Base-by-base conservation (phyloP, 1,140 invertebrate genomes). In the Dolichoris vasculosae region DNA sequence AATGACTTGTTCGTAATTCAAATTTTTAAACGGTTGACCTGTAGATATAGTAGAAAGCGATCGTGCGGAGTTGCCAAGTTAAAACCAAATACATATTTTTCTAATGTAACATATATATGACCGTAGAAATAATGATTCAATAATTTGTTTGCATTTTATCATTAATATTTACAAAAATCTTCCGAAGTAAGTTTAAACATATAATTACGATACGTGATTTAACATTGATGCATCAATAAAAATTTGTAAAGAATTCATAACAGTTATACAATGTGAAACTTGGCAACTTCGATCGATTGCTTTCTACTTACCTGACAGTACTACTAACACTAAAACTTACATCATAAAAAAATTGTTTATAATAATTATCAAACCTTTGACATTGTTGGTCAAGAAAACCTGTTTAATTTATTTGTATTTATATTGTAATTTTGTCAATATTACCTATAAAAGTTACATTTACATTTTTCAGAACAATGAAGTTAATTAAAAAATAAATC, bases 381-480 rank as follows among this genome's bases (percentile, higher is more conserved):
- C 69, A 73, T 43, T 23, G 69, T 23, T 38, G 38, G 2, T 40
- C 40, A 43, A 71, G 38, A 73, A 43, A 43, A 73, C 43, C 20
- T 3, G 20, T 38, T 43, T 43, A 73, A 73, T 73, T 73, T 73
- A 73, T 73, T 43, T n/a, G 38, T 73, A 43, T 73, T 73, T 43
- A 73, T 43, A 73, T 73, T 73, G 69, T 73, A 73, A 73, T 73
- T 73, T 73, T 43, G 40, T n/a, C 69, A 43, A 8, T 43, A 73
- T 73, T 73, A 13, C 20, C 69, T 2, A 43, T 73, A 73, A 73
- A 40, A 40, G 30, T 23, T 11, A 43, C 32, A 20, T 11, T 43
- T 43, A 73, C 11, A 26, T 73, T 73, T 73, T 8, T n/a, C 6
- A 43, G 20, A 43, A 73, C 69, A 7, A 43, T 40, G 23, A 20